Evolutionary conservation across 2,888 invertebrate genomes (phyloP).

Genomic region (Chromoteleia sp.): DNA sequence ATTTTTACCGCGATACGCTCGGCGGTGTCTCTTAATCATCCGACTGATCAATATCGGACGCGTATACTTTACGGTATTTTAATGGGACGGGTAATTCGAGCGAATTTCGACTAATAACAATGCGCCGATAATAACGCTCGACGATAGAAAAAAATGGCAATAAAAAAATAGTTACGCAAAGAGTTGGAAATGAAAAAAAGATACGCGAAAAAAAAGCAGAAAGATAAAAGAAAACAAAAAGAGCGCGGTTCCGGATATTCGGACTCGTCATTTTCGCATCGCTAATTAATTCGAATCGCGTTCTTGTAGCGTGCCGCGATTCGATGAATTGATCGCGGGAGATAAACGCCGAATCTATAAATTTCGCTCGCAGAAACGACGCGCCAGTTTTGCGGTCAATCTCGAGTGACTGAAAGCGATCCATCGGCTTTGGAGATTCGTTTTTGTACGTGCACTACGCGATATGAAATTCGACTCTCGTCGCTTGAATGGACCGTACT

Average conservation of each 20-base stretch:
- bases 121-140: slow-evolving; percentile 26
- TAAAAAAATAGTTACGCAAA: background rate
- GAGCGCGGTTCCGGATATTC: slow-evolving; percentile 5
- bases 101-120: slow-evolving; percentile 50
- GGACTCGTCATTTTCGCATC: slow-evolving; percentile 40
- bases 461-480: slow-evolving; percentile 62
- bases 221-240: background rate
- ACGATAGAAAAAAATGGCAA: slow-evolving; percentile 26
- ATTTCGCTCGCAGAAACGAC: slow-evolving; percentile 53
- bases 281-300: slow-evolving; percentile 62
- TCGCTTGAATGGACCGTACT: slow-evolving; percentile 53
- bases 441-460: slow-evolving; percentile 58
- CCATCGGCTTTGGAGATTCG: slow-evolving; percentile 62
- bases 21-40: slow-evolving; percentile 66
- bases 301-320: slow-evolving; percentile 32
- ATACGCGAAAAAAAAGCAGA: slow-evolving; percentile 3
- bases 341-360: slow-evolving; percentile 68
- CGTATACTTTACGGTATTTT: slow-evolving; percentile 55
- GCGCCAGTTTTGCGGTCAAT: slow-evolving; percentile 65
- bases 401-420: slow-evolving; percentile 61
- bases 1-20: slow-evolving; percentile 59
- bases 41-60: slow-evolving; percentile 62
- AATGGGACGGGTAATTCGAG: slow-evolving; percentile 57
- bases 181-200: background rate
- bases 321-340: slow-evolving; percentile 46